Evolutionary conservation across 2,113 vertebrate species (phyloP).

Genomic region (Furnarius figulus): DNA sequence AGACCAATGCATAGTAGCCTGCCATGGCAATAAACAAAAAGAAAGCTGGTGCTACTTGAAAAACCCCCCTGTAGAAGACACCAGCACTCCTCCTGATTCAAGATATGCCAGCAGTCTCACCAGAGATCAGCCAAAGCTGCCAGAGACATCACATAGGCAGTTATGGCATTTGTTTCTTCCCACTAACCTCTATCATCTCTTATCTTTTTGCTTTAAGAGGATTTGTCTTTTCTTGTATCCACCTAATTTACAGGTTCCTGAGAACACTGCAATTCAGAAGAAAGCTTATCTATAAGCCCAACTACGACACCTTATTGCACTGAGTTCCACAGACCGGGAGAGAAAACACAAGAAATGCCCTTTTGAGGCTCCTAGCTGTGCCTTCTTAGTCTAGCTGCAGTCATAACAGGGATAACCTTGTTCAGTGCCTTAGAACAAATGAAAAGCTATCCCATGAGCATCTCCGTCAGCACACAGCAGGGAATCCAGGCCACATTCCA

Average conservation of each 20-base stretch:
- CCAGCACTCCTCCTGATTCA: neutral
- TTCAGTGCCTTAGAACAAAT: neutral
- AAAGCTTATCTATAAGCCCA: neutral
- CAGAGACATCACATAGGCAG: neutral
- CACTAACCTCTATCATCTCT: neutral
- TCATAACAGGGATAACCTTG: neutral
- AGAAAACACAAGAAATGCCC: neutral
- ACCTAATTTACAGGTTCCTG: neutral
- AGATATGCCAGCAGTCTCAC: neutral
- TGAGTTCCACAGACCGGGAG: neutral
- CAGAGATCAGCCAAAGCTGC: neutral
- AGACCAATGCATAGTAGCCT: neutral
- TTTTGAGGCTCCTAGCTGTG: neutral
- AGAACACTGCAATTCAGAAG: neutral
- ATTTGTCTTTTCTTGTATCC: neutral
- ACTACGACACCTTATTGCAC: neutral
- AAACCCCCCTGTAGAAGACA: neutral
- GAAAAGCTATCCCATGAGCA: neutral
- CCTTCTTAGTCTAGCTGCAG: neutral
- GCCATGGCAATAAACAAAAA: neutral
- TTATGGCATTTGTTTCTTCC: neutral
- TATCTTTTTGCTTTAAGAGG: neutral
- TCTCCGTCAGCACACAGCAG: neutral
- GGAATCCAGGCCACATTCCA: neutral
- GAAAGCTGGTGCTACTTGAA: neutral